Conservation (phyloP, 2,113 vertebrate genomes). For the Carettochelys insculpta region DNA sequence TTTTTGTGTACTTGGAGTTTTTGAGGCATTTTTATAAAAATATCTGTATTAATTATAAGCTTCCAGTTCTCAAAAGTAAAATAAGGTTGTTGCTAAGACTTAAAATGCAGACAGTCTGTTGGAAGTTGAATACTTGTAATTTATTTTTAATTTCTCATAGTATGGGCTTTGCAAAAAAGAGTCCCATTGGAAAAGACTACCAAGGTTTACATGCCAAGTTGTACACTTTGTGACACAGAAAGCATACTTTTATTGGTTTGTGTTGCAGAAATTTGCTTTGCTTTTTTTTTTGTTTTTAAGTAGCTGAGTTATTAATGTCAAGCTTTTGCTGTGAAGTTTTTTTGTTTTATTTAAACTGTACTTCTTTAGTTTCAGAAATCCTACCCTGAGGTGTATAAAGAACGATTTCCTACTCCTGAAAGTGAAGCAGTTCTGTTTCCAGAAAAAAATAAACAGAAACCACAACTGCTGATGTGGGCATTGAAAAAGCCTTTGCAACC, state of each 20-base stretch:
- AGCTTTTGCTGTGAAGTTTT: neutral
- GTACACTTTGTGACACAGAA: neutral
- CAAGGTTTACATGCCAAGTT: neutral
- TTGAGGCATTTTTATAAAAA: neutral
- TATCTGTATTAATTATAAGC: neutral
- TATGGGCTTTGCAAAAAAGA: neutral
- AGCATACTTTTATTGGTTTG: neutral
- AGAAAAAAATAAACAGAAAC: slow-evolving; percentile 79
- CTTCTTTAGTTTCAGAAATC: slow-evolving; percentile 87
- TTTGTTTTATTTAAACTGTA: slow-evolving; percentile 26
- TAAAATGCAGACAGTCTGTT: neutral
- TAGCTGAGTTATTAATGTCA: neutral
- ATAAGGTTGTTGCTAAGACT: neutral
- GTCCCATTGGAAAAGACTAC: neutral
- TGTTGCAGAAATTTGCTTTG: neutral
- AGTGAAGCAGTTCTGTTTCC: slow-evolving; percentile 82
- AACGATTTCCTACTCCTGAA: slow-evolving; percentile 84
- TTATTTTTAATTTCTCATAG: neutral
- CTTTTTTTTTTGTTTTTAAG: neutral
- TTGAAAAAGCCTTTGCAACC: slow-evolving; percentile 87
- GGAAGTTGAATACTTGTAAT: neutral
- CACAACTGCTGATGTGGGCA: slow-evolving; percentile 80
- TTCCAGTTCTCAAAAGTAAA: neutral
- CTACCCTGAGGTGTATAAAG: slow-evolving; percentile 84
- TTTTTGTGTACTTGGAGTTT: neutral